These are phyloP conservation scores for Hecatera dysodea DNA, from an alignment of 2,888 invertebrate genomes.

Conservation along the genomic window DNA sequence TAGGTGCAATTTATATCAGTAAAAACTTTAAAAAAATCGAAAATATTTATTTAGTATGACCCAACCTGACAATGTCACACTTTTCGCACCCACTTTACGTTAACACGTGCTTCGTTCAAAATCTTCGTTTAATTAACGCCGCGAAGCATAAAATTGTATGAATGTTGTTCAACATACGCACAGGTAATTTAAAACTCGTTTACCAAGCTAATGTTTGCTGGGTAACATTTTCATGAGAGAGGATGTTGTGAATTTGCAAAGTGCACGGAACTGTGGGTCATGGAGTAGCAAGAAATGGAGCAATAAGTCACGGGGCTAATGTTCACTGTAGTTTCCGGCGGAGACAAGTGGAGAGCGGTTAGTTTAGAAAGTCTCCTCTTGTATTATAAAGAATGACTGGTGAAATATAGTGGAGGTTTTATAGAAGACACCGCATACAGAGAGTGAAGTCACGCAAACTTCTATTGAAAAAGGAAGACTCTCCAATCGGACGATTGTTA, in stretches of 20 bases:
- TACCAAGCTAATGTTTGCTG: constrained; percentile 46
- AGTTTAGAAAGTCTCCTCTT: not conserved
- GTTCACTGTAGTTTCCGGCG: not conserved
- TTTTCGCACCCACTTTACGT: constrained; percentile 9
- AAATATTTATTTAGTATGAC: not conserved
- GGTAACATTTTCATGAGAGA: constrained; percentile 37
- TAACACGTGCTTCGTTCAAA: constrained; percentile 8
- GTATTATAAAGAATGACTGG: too few species aligned
- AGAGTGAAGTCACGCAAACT: too few species aligned
- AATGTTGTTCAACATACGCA: constrained; percentile 36
- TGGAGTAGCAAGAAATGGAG: constrained; percentile 28
- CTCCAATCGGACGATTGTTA: too few species aligned
- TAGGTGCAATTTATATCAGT: too few species aligned
- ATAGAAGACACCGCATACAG: too few species aligned
- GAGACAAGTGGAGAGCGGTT: not conserved
- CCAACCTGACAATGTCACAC: not conserved
- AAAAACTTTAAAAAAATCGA: too few species aligned
- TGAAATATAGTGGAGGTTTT: too few species aligned
- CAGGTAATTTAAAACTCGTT: constrained; percentile 61
- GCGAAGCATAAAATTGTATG: constrained; percentile 51
- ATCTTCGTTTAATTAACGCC: constrained; percentile 42
- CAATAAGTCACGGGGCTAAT: constrained; percentile 11
- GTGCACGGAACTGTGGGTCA: constrained; percentile 34
- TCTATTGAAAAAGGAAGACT: too few species aligned
- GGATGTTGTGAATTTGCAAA: constrained; percentile 52